phyloP scores from a whole-genome alignment of 2,888 invertebrate species.

The Nemoura dubitans region DNA sequence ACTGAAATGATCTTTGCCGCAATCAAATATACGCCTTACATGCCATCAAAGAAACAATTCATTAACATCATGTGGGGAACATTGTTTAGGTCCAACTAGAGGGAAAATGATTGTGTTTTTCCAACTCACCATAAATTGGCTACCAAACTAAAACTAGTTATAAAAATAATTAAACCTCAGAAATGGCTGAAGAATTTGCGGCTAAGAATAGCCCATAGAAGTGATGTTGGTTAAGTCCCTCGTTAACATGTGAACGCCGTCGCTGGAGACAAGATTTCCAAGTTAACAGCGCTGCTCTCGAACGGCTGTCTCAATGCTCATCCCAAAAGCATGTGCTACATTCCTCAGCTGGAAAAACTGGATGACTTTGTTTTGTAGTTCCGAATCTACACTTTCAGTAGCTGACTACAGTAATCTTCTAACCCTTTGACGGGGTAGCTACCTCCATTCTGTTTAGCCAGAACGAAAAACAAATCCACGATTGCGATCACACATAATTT shows the following conservation, averaged over 20 bases:
- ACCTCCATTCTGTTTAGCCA: too few species aligned
- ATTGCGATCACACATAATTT: too few species aligned
- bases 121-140: not conserved
- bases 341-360: not conserved
- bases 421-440: too few species aligned
- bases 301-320: not conserved
- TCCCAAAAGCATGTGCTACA: not conserved
- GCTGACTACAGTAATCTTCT: not conserved
- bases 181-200: not conserved
- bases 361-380: not conserved
- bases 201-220: not conserved
- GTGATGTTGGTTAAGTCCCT: not conserved
- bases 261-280: not conserved
- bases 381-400: not conserved
- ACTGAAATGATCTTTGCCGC: not conserved
- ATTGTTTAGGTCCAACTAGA: not conserved
- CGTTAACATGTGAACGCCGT: not conserved
- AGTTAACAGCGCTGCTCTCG: not conserved
- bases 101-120: not conserved
- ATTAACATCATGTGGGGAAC: not conserved
- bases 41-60: not conserved
- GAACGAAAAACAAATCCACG: too few species aligned
- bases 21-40: not conserved
- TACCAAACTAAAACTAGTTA: not conserved
- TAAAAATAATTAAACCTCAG: not conserved